Conservation (phyloP, 2,888 invertebrate genomes). For the Drosophila antonietae region DNA sequence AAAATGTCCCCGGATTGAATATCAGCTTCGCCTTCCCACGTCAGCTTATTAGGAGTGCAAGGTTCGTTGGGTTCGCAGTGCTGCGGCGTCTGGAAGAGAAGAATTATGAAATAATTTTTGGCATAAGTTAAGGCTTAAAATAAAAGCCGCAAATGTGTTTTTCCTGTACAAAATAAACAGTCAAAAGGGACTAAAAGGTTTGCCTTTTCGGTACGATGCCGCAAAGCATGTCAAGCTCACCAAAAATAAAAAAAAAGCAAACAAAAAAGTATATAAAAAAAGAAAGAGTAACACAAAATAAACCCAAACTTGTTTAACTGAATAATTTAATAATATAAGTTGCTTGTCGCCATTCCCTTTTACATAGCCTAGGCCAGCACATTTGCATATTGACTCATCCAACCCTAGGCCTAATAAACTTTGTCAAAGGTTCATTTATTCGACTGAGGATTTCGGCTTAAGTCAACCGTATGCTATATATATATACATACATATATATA, state of each 20-base stretch:
- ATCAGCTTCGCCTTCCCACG: constrained; percentile 89
- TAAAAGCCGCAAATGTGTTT: constrained; percentile 42
- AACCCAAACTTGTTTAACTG: constrained; percentile 47
- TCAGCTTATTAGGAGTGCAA: constrained; percentile 87
- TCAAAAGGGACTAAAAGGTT: constrained; percentile 62
- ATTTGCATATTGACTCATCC: constrained; percentile 61
- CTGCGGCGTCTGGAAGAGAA: constrained; percentile 81
- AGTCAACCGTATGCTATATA: constrained; percentile 45
- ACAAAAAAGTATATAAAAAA: constrained; percentile 1
- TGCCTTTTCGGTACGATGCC: constrained; percentile 31
- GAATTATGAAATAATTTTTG: constrained; percentile 43
- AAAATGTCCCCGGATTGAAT: constrained; percentile 90
- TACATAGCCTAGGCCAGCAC: constrained; percentile 27
- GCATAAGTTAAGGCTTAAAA: constrained; percentile 37
- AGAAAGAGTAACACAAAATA: background rate
- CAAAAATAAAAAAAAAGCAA: constrained; percentile 31
- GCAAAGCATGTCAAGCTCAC: constrained; percentile 24
- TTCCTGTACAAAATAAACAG: constrained; percentile 46
- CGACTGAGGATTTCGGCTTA: constrained; percentile 9
- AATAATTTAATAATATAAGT: constrained; percentile 78
- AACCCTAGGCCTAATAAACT: constrained; percentile 68
- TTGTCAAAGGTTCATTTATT: constrained; percentile 64
- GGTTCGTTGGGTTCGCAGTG: constrained; percentile 84
- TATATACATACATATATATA: no score
- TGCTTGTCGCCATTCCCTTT: constrained; percentile 44